Evolutionary conservation across 2,888 invertebrate genomes (phyloP), one percentile per base, ranked within the genome.

Genomic region (Trichogramma dendrolimi): DNA sequence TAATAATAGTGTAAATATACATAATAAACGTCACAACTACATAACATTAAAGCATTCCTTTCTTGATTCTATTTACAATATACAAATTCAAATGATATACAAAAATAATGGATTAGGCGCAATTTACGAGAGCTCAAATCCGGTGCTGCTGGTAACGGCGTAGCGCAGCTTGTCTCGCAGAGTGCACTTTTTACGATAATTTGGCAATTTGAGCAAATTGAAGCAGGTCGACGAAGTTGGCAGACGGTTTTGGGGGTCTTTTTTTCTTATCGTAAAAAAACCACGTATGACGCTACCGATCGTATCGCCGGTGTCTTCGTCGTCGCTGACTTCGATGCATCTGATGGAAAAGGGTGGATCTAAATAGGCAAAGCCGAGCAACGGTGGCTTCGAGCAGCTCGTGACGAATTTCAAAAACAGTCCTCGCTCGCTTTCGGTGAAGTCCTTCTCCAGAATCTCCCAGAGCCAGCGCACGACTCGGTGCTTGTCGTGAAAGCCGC

Each of bases 171-270:
- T 99, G 75, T 99, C 98, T 54, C 95, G 83, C 5, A 99, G 81
- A 0, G 96, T 95, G 72, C 92, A 90, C 73, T 96, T 93, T 80
- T 95, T 96, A 79, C 95, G 96, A 79, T 99, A 99, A 82, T 98
- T 99, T 60, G 99, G 99, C 73, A 96, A 84, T 80, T 99, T 99
- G 52, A 99, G 85, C 48, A 99, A 86, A 82, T 99, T 99, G 81
- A 99, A 99, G 78, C 99, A 99, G 0, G 99, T 99, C 1, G 98
- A 98, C 0, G 97, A 96, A 0, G 99, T 98, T n/a, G 99, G 98
- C 50, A 99, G 84, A 44, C 97, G 87, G 76, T 96, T 93, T 56
- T 94, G 86, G 0, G 96, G 94, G 77, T 96, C 96, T 75, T 93
- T 93, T 77, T 94, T 94, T 55, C 96, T 86, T 73, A 99, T 96